Percentiles rank a stretch among this genome's conserved stretches.
phyloP scores from a whole-genome alignment of 1,140 invertebrate genomes.

The Bombyx mori region DNA sequence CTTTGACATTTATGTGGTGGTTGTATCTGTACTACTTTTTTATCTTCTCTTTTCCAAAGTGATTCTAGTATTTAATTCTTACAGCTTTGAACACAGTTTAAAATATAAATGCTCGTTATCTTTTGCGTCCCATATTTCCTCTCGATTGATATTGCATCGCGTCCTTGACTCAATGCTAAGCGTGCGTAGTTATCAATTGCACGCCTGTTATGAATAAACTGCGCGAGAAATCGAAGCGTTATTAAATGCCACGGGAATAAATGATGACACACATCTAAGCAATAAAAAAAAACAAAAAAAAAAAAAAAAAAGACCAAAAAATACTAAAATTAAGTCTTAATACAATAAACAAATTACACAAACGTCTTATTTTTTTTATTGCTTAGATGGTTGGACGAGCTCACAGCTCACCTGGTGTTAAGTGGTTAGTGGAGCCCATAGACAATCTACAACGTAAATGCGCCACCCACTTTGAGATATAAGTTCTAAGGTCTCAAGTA shows the following conservation, averaged over 20 bases:
- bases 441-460: no score
- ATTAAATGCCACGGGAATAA: slow-evolving; percentile 23
- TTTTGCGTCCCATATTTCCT: slow-evolving; percentile 28
- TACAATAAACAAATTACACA: background rate
- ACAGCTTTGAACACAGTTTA: no score
- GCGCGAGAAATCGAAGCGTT: slow-evolving; percentile 19
- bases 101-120: slow-evolving; percentile 18
- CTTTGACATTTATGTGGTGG: slow-evolving; percentile 27
- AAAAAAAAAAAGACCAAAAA: no score
- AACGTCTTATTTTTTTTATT: background rate
- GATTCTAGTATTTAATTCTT: no score
- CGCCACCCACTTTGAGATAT: no score
- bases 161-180: slow-evolving; percentile 53
- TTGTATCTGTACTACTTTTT: slow-evolving; percentile 1
- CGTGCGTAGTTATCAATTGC: slow-evolving; percentile 45
- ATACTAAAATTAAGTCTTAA: background rate
- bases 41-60: no score
- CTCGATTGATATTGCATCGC: slow-evolving; percentile 35
- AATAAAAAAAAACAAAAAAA: no score
- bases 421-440: no score
- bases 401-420: no score
- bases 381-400: no score
- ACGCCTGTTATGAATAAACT: slow-evolving; percentile 55
- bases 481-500: no score
- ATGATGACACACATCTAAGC: no score